Base-by-base conservation (phyloP, 2,888 invertebrate genomes). In the Dicyrtomina minuta region DNA sequence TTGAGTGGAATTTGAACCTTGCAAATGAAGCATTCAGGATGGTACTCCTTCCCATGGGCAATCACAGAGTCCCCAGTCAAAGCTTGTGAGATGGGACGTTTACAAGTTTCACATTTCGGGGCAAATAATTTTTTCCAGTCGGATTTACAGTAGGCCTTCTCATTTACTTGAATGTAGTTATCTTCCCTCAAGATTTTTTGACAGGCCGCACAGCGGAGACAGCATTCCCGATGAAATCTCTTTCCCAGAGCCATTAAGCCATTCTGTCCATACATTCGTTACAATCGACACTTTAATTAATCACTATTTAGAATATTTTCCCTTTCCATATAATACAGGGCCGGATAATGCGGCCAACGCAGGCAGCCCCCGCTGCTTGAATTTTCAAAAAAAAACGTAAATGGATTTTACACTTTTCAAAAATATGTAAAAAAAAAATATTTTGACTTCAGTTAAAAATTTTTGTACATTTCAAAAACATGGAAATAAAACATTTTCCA, bases 41-140 rank as follows among this genome's bases (percentile, higher is more conserved):
- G 77, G 60, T 74, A 77, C 12, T 76, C 72, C 41, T 72, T 59
- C 53, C 75, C 75, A 12, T 76, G 59, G 10, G 75, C 75, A 46
- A 74, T 68, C 0, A 77, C 70, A 2, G 73, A 70, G n/a, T 76
- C 74, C 13, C 76, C 76, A 22, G 70, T 75, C 13, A 77, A 70
- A 1, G 75, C 74, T 39, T 77, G 70, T 49, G 66, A 72, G 33
- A 77, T 71, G 1, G 75, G 74, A 43, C 70, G 68, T 27, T 62
- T 69, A 41, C 77, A 77, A 27, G 70, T 70, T 20, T 65, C 51
- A 59, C 77, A 77, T 44, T 69, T 73, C 46, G 77, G 77, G n/a
- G 75, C 77, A 70, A 76, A 77, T 12, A 75, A 60, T 20, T 67
- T 70, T 39, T 73, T 70, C 77, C 77, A 77, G 55, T 77, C 77